Percentiles rank a stretch among this genome's conserved stretches.
Evolutionary conservation across 2,797 vertebrate species (phyloP).

Genomic region (Microctenopoma lineatum): DNA sequence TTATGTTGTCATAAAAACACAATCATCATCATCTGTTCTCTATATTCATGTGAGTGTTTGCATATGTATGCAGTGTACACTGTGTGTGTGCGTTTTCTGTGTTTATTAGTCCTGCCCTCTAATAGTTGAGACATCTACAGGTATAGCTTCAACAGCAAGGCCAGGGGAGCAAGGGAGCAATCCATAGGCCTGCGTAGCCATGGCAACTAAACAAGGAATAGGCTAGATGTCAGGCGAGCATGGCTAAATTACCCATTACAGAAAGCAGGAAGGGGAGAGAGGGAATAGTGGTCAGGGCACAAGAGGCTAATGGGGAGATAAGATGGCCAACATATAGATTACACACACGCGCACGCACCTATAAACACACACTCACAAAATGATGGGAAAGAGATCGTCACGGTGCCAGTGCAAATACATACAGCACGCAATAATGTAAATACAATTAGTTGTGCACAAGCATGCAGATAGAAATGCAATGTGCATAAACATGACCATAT

Average conservation of each 20-base stretch:
- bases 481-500: background rate
- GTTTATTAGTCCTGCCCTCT: constrained; percentile 71
- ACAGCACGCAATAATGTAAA: constrained; percentile 43
- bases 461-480: constrained; percentile 3
- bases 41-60: constrained; percentile 42
- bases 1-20: constrained; percentile 31
- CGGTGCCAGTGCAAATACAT: constrained; percentile 35
- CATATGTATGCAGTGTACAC: constrained; percentile 39
- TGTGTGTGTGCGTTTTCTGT: constrained; percentile 37
- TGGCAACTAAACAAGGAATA: constrained; percentile 89
- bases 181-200: constrained; percentile 85
- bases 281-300: constrained; percentile 83
- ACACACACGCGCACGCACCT: constrained; percentile 43
- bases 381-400: constrained; percentile 46
- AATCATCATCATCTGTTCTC: constrained; percentile 19
- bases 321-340: constrained; percentile 78
- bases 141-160: constrained; percentile 77
- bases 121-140: constrained; percentile 80
- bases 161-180: constrained; percentile 81
- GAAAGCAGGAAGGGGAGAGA: constrained; percentile 81
- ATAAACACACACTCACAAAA: constrained; percentile 32
- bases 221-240: constrained; percentile 86
- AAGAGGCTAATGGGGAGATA: constrained; percentile 85
- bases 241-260: constrained; percentile 89
- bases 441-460: constrained; percentile 48